Evolutionary conservation across 2,888 invertebrate genomes (phyloP).

Genomic region (Seira ritae): DNA sequence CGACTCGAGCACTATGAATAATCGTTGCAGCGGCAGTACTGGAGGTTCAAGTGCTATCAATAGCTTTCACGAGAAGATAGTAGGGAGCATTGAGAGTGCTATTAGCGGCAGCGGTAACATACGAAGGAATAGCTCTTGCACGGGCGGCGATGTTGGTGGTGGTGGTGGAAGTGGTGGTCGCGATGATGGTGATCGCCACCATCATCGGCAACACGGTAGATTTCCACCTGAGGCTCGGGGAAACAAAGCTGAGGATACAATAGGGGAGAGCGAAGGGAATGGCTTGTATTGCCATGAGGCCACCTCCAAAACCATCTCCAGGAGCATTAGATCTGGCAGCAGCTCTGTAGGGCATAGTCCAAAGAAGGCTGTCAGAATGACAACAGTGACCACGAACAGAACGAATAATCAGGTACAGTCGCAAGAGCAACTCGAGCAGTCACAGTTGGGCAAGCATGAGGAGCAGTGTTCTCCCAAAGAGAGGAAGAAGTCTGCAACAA

Average conservation of each 20-base stretch:
- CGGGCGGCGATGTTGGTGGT: slow-evolving; percentile 10
- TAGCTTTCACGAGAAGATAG: slow-evolving; percentile 52
- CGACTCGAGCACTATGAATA: slow-evolving; percentile 26
- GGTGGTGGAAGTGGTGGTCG: slow-evolving; percentile 3
- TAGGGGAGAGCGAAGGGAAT: slow-evolving; percentile 26
- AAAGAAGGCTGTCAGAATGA: slow-evolving; percentile 62
- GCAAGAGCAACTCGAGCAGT: slow-evolving; percentile 23
- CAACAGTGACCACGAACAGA: slow-evolving; percentile 50
- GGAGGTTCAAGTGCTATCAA: slow-evolving; percentile 40
- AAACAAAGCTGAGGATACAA: slow-evolving; percentile 33
- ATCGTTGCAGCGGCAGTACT: slow-evolving; percentile 31
- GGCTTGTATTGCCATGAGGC: slow-evolving; percentile 12
- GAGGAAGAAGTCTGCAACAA: slow-evolving; percentile 40
- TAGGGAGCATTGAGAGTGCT: slow-evolving; percentile 53
- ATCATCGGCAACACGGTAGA: slow-evolving; percentile 35
- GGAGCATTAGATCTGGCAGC: slow-evolving; percentile 59
- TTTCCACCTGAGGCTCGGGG: slow-evolving; percentile 41
- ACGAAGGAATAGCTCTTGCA: slow-evolving; percentile 36
- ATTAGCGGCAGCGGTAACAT: slow-evolving; percentile 33
- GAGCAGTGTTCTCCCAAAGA: slow-evolving; percentile 22
- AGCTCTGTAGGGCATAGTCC: slow-evolving; percentile 63
- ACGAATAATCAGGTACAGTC: slow-evolving; percentile 36
- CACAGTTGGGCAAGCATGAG: slow-evolving; percentile 30
- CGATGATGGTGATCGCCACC: slow-evolving; percentile 22
- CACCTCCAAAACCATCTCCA: slow-evolving; percentile 32